A percentile compares a stretch with the other conserved stretches of the same genome.
Evolutionary conservation across 2,797 vertebrate genomes (phyloP).

Genomic region (Sandelia bainsii): DNA sequence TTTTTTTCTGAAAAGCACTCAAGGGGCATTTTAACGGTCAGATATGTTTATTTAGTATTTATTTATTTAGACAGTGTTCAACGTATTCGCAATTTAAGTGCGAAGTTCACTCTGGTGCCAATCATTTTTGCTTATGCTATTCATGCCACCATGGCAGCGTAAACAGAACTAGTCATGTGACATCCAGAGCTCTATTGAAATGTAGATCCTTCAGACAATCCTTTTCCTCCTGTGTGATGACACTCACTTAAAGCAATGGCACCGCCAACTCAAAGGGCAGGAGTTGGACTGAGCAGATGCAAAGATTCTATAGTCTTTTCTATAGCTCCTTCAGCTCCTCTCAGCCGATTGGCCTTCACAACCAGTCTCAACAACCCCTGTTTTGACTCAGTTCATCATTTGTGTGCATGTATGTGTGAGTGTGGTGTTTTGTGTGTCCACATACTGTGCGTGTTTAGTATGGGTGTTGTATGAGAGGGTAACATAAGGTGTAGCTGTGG

Average conservation of each 20-base stretch:
- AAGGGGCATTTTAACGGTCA: too few relatives aligned
- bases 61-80: too few relatives aligned
- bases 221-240: constrained; percentile 76
- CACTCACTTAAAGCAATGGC: constrained; percentile 76
- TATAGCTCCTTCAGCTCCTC: constrained; percentile 27
- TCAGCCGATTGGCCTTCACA: constrained; percentile 49
- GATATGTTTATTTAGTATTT: too few relatives aligned
- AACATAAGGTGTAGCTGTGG: constrained; percentile 71
- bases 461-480: constrained; percentile 53
- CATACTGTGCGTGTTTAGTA: constrained; percentile 46
- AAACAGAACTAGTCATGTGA: too few relatives aligned
- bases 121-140: too few relatives aligned
- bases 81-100: too few relatives aligned
- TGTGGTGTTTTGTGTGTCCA: constrained; percentile 42
- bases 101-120: too few relatives aligned
- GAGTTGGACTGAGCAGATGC: constrained; percentile 63
- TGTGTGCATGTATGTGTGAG: constrained; percentile 32
- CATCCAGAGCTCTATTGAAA: constrained; percentile 53
- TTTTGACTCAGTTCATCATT: constrained; percentile 23
- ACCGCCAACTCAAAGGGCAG: constrained; percentile 71
- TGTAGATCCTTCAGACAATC: constrained; percentile 77
- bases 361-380: constrained; percentile 58
- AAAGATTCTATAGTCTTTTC: constrained; percentile 47
- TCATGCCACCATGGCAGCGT: too few relatives aligned
- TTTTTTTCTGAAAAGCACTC: too few relatives aligned